Base-by-base conservation (phyloP, 2,888 invertebrate species). In the Laothoe populi region DNA sequence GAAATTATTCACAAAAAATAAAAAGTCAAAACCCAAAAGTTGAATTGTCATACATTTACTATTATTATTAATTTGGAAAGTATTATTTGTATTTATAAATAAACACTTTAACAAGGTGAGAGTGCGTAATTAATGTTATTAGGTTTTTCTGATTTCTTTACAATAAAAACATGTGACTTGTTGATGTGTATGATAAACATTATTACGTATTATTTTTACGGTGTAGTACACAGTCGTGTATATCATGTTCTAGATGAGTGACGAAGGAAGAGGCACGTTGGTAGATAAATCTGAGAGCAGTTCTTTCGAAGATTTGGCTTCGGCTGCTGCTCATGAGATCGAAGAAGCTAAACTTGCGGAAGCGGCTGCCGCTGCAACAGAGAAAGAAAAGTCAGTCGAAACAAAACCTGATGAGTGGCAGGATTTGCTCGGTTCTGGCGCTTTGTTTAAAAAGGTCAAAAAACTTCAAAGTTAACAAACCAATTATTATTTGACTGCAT, bases 381-480 rank as follows among this genome's bases (percentile, higher is more conserved):
- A 83, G 35, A 86, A 82, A 63, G 84, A 86, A 31, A 87, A 82
- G 65, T 69, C 81, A 40, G 69, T 74, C 40, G 86, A 86, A 58
- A 73, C 75, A 42, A 82, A 84, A 74, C 70, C 76, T 62, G 87
- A 95, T 23, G 95, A 95, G 70, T 95, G 95, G 94, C 93, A 96
- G 70, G 97, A 97, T 86, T 94, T 98, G 61, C 90, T 97, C 63
- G 97, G 97, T 13, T 97, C 96, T 87, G 96, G 96, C 26, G 95
- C 96, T 65, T 83, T 97, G 38, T 84, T 94, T 42, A 95, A 95
- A 82, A 94, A 94, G 87, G 93, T 92, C n/a, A 59, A n/a, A 16
- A 19, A 10, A n/a, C 10, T 26, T 45, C n/a, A 2, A 26, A 16
- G 16, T 53, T 31, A 8, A 31, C 8, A 0, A 31, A 8, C 8